phyloP scores from a whole-genome alignment of 2,113 vertebrate species.

The Butorides virescens region DNA sequence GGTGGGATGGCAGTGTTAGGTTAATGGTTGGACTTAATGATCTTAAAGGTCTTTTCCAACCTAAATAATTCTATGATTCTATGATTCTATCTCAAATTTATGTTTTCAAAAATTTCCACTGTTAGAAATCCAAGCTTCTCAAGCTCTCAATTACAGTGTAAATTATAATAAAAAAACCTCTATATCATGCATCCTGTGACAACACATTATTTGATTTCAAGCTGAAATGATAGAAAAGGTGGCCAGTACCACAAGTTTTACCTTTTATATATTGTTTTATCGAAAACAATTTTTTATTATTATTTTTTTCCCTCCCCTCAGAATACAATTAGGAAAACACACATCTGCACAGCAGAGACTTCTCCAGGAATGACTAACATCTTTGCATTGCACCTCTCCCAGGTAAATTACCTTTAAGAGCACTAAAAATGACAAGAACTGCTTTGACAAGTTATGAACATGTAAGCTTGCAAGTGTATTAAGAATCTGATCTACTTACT shows the following conservation, averaged over 20 bases:
- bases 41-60: too few species aligned
- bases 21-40: too few species aligned
- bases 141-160: neutral
- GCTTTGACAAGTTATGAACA: neutral
- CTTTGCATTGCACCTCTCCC: neutral
- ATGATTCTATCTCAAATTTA: neutral
- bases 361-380: neutral
- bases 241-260: neutral
- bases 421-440: neutral
- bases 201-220: neutral
- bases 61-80: too few species aligned
- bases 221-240: neutral
- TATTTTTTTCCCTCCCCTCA: neutral
- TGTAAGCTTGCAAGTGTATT: neutral
- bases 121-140: neutral
- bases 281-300: neutral
- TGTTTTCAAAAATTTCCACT: neutral
- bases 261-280: neutral
- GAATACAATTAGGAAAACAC: neutral
- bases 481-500: neutral
- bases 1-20: too few species aligned
- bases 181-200: neutral
- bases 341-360: neutral
- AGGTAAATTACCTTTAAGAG: conserved; percentile 28
- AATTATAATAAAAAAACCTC: neutral